These are phyloP conservation scores for Notarius lentiginosus DNA, from an alignment of 2,113 vertebrate genomes.

Conservation along the genomic window DNA sequence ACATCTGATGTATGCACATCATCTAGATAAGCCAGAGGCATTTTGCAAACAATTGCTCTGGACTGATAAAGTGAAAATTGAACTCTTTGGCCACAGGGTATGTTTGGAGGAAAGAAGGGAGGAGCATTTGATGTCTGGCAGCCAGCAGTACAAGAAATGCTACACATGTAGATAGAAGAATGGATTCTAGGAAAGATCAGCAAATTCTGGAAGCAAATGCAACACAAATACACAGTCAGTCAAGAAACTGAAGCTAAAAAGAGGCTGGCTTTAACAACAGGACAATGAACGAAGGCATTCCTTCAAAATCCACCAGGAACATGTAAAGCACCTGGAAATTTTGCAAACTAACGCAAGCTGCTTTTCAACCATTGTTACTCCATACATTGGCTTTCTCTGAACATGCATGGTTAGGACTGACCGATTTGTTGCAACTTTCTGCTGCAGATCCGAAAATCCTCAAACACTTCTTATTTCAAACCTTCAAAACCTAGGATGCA, in stretches of 20 bases:
- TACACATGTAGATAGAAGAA: background rate
- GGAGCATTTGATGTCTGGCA: background rate
- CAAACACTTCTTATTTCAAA: too few species aligned
- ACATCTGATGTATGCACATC: background rate
- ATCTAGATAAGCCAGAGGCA: background rate
- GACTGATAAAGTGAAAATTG: background rate
- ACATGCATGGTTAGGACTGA: too few species aligned
- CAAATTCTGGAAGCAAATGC: background rate
- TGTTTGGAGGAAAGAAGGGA: background rate
- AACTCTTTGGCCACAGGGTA: background rate
- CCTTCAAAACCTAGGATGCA: too few species aligned
- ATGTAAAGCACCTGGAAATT: background rate
- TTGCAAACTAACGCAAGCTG: too few species aligned
- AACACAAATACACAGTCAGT: background rate
- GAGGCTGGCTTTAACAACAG: background rate
- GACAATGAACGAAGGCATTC: background rate
- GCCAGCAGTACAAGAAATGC: background rate
- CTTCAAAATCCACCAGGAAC: background rate
- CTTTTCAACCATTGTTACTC: too few species aligned
- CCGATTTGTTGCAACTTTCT: too few species aligned
- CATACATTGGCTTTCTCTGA: too few species aligned
- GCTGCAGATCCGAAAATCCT: background rate
- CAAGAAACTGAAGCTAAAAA: background rate
- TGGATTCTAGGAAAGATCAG: background rate
- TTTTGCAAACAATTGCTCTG: background rate